Evolutionary conservation across 2,113 vertebrate species (phyloP).

Genomic region (Mystacornis crossleyi): DNA sequence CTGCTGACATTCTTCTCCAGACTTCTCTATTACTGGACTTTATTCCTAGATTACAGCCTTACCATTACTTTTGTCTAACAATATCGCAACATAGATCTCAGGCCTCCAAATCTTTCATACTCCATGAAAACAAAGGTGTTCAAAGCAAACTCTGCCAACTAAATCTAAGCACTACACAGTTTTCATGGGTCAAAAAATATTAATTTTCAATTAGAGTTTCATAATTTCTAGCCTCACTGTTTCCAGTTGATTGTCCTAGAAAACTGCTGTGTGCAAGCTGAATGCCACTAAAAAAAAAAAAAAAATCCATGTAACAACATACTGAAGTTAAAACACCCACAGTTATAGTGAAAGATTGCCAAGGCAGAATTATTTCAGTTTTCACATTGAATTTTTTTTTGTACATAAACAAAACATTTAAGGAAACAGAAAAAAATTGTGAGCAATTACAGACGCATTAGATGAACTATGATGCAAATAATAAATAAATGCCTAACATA

Average conservation of each 20-base stretch:
- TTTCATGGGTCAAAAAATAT: not conserved
- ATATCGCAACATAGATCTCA: not conserved
- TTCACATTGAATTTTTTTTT: not conserved
- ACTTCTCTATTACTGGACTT: not conserved
- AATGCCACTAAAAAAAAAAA: not conserved
- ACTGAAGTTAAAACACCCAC: not conserved
- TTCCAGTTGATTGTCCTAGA: not conserved
- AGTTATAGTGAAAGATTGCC: not conserved
- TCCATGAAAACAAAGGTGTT: not conserved
- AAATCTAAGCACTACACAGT: not conserved
- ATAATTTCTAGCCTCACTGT: not conserved
- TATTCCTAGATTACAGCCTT: not conserved
- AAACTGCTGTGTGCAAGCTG: not conserved
- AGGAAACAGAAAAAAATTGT: not conserved
- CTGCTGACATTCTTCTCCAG: not conserved
- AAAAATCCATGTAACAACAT: not conserved
- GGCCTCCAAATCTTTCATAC: not conserved
- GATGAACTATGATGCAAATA: not conserved
- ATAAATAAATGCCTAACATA: not conserved
- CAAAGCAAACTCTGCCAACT: not conserved
- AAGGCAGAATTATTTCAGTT: not conserved
- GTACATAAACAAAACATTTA: not conserved
- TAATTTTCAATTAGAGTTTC: not conserved
- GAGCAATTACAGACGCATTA: not conserved
- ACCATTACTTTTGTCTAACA: not conserved